Conservation (phyloP, 2,888 invertebrate genomes). For the Melinopterus prodromus region DNA sequence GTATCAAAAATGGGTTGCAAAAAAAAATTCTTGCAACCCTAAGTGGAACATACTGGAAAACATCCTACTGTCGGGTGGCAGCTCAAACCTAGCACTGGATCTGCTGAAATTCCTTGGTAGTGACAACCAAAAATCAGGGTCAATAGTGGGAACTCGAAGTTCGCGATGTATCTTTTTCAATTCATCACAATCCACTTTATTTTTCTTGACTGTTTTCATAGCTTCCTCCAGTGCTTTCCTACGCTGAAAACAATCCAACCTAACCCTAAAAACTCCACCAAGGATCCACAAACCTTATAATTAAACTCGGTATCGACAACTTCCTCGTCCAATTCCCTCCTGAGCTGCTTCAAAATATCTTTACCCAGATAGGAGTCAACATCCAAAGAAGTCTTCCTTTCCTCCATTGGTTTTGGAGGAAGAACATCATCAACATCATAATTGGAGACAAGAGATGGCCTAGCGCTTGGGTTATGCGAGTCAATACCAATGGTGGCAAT, state of each 20-base stretch:
- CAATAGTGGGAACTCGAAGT: constrained; percentile 62
- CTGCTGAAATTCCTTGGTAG: constrained; percentile 80
- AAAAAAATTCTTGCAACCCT: too few relatives aligned
- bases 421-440: constrained; percentile 51
- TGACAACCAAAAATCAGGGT: constrained; percentile 69
- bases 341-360: constrained; percentile 71
- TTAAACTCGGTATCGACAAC: constrained; percentile 76
- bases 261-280: constrained; percentile 15
- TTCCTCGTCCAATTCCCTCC: constrained; percentile 73
- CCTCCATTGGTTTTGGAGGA: constrained; percentile 27
- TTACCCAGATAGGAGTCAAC: constrained; percentile 64
- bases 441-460: constrained; percentile 69
- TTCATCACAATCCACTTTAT: constrained; percentile 61
- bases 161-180: constrained; percentile 64
- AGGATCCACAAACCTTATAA: constrained; percentile 62
- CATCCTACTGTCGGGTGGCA: constrained; percentile 73
- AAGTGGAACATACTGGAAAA: constrained; percentile 58
- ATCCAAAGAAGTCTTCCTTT: constrained; percentile 43
- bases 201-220: constrained; percentile 58
- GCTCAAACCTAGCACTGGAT: constrained; percentile 76
- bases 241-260: constrained; percentile 58
- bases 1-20: too few relatives aligned
- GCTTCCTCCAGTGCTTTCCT: constrained; percentile 76
- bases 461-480: constrained; percentile 73
- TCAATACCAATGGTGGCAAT: constrained; percentile 59